Evolutionary conservation across 2,797 vertebrate genomes (phyloP).

Genomic region (Myoxocephalus aenaeus): DNA sequence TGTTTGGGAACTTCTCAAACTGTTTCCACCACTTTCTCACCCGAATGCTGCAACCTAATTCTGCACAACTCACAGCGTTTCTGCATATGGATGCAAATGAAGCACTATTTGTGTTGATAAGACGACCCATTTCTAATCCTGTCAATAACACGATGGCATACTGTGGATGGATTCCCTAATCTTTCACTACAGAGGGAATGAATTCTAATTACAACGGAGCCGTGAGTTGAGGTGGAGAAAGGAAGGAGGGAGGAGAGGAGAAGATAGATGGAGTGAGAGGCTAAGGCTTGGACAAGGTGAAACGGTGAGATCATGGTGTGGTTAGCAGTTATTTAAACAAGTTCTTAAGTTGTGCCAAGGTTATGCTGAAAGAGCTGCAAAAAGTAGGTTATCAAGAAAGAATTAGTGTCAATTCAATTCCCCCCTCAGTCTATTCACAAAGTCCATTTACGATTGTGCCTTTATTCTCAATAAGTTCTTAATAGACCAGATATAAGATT

Average conservation of each 20-base stretch:
- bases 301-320: slow-evolving; percentile 20
- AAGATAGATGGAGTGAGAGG: slow-evolving; percentile 40
- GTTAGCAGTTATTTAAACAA: slow-evolving; percentile 25
- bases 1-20: slow-evolving; percentile 36
- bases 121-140: slow-evolving; percentile 59
- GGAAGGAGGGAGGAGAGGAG: slow-evolving; percentile 15
- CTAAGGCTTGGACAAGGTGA: slow-evolving; percentile 38
- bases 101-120: slow-evolving; percentile 50
- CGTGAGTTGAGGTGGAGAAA: slow-evolving; percentile 29
- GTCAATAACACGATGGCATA: slow-evolving; percentile 62
- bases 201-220: slow-evolving; percentile 66
- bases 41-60: slow-evolving; percentile 30
- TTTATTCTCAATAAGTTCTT: not conserved
- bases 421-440: slow-evolving; percentile 20
- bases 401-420: slow-evolving; percentile 21
- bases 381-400: slow-evolving; percentile 11
- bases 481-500: slow-evolving; percentile 3
- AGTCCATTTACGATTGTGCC: slow-evolving; percentile 7
- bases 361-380: slow-evolving; percentile 26
- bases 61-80: slow-evolving; percentile 27
- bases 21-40: slow-evolving; percentile 25
- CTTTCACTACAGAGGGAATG: slow-evolving; percentile 64
- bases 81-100: slow-evolving; percentile 59
- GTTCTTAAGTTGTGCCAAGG: slow-evolving; percentile 18
- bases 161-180: slow-evolving; percentile 58